Percentiles rank a stretch among this genome's conserved stretches.
Evolutionary conservation across 2,113 vertebrate species (phyloP).

Genomic region (Sterna hirundo): DNA sequence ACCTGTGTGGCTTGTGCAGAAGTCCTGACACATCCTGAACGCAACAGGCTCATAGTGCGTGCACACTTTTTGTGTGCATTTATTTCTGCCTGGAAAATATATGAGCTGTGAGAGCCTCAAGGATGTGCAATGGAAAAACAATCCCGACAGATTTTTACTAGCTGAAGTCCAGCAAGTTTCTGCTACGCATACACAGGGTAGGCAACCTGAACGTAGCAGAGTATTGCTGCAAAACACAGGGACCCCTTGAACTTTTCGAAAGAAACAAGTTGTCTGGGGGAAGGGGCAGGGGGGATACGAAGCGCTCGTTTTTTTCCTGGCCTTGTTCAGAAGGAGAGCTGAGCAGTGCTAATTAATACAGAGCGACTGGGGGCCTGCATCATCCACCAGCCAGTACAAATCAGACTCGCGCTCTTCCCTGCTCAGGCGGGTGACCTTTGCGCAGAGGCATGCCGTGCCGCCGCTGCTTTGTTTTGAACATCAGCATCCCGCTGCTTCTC

Average conservation of each 20-base stretch:
- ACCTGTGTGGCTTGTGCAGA: not conserved
- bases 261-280: not conserved
- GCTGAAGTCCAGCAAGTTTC: not conserved
- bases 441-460: not conserved
- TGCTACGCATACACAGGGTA: fast-evolving
- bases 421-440: not conserved
- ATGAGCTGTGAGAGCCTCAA: not conserved
- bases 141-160: not conserved
- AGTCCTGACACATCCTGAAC: not conserved
- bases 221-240: not conserved
- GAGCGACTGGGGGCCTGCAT: not conserved
- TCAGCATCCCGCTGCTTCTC: not conserved
- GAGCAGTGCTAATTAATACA: not conserved
- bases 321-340: not conserved
- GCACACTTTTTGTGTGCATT: not conserved
- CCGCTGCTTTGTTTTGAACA: not conserved
- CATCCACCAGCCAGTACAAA: not conserved
- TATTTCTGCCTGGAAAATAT: not conserved
- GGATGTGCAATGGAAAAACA: not conserved
- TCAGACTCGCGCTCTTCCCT: not conserved
- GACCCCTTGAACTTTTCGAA: not conserved
- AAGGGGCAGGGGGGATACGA: not conserved
- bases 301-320: not conserved
- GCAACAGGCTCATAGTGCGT: not conserved
- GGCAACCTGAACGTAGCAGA: not conserved